A percentile compares a stretch with the other conserved stretches of the same genome.
phyloP scores from a whole-genome alignment of 2,797 vertebrate genomes.

The Chromis chromis region DNA sequence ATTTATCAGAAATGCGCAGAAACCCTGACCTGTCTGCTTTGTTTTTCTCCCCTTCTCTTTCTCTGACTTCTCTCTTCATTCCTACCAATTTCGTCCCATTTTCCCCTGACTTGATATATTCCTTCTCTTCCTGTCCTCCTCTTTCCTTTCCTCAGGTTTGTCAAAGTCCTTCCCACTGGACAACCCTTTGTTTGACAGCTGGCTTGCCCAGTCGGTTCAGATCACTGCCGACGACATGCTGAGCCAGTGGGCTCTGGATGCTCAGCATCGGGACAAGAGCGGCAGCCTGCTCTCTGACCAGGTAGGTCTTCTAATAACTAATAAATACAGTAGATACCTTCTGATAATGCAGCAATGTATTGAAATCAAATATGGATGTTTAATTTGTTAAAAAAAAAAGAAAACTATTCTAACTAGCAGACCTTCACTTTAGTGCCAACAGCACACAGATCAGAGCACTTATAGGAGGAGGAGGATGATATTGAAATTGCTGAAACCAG shows the following conservation, averaged over 20 bases:
- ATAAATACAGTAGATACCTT: not conserved
- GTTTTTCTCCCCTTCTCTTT: slow-evolving; percentile 16
- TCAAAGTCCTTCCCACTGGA: slow-evolving; percentile 94
- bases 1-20: slow-evolving; percentile 1
- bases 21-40: slow-evolving; percentile 40
- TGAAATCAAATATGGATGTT: not conserved
- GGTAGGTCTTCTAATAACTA: slow-evolving; percentile 54
- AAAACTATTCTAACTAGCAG: not conserved
- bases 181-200: slow-evolving; percentile 95
- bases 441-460: too few relatives aligned
- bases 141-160: slow-evolving; percentile 83
- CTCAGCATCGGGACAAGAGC: slow-evolving; percentile 88
- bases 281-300: slow-evolving; percentile 92
- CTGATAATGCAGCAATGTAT: not conserved
- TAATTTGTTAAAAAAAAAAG: not conserved
- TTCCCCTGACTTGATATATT: not conserved
- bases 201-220: slow-evolving; percentile 95
- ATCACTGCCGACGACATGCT: slow-evolving; percentile 96
- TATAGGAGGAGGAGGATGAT: too few relatives aligned
- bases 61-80: not conserved
- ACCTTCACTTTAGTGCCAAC: too few relatives aligned
- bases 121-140: not conserved
- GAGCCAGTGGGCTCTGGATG: slow-evolving; percentile 93
- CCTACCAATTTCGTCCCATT: not conserved
- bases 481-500: slow-evolving; percentile 33